Evolutionary conservation across 2,797 vertebrate genomes (phyloP).

Genomic region (Myripristis murdjan): DNA sequence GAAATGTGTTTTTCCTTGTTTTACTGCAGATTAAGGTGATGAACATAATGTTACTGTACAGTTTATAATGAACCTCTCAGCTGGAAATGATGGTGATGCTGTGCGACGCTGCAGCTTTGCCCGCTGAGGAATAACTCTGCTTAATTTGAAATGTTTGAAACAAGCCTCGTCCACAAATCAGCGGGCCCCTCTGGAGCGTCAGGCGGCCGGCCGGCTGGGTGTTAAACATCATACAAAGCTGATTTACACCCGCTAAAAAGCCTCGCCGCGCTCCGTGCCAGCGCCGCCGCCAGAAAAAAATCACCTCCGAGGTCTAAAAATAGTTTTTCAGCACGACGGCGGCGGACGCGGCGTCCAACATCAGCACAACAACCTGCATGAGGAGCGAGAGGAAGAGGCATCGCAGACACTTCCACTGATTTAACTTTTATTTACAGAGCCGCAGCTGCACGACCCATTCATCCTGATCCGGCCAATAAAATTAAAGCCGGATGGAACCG

Average conservation of each 20-base stretch:
- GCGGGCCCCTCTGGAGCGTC: conserved; percentile 24
- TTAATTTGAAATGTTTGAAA: conserved; percentile 54
- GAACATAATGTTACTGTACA: too few species aligned
- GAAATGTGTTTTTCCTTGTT: conserved; percentile 9
- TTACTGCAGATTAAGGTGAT: too few species aligned
- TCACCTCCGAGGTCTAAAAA: conserved; percentile 21
- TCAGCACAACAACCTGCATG: too few species aligned
- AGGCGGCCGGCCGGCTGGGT: conserved; percentile 23
- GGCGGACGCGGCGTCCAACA: too few species aligned
- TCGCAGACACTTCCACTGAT: too few species aligned
- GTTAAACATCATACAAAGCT: conserved; percentile 61
- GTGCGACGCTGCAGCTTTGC: conserved; percentile 6
- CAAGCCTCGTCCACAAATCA: conserved; percentile 33
- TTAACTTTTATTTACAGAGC: too few species aligned
- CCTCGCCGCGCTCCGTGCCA: conserved; percentile 33
- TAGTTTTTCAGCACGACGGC: not conserved
- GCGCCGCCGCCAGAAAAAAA: not conserved
- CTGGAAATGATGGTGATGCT: not conserved
- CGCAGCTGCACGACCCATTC: too few species aligned
- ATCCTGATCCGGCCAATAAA: too few species aligned
- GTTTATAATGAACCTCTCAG: not conserved
- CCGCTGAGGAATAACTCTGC: conserved; percentile 33
- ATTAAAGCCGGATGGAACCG: too few species aligned
- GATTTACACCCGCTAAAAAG: conserved; percentile 70
- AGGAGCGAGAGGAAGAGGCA: too few species aligned